Evolutionary conservation across 1,140 invertebrate genomes (phyloP).

Genomic region (Hirudo medicinalis): DNA sequence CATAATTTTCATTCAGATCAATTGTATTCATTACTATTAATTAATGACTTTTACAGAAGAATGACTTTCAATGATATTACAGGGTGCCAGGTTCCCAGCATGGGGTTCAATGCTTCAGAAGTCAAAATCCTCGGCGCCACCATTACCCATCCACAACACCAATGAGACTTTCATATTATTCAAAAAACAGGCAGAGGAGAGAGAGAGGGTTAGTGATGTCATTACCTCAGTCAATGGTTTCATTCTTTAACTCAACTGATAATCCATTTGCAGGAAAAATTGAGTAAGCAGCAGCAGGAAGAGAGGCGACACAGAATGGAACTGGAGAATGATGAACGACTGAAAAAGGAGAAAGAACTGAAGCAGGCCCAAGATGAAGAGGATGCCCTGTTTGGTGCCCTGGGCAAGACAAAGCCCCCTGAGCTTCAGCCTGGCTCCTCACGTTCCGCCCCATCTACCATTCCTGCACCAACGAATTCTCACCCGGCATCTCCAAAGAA

Average conservation of each 20-base stretch:
- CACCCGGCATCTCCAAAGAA: neutral
- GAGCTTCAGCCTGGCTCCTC: neutral
- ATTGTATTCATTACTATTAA: too few relatives aligned
- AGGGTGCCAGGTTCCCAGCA: too few relatives aligned
- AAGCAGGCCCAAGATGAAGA: neutral
- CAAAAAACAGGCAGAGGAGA: constrained; percentile 7
- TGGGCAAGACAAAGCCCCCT: neutral
- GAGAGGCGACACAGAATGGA: neutral
- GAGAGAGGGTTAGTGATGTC: neutral
- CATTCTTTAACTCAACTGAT: too few relatives aligned
- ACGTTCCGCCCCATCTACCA: neutral
- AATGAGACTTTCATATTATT: too few relatives aligned
- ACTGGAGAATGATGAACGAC: neutral
- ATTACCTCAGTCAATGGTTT: too few relatives aligned
- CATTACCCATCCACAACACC: too few relatives aligned
- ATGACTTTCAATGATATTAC: too few relatives aligned
- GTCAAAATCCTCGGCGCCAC: too few relatives aligned
- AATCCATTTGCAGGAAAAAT: neutral
- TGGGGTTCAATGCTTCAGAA: too few relatives aligned
- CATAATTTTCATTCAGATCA: too few relatives aligned
- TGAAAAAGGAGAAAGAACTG: constrained; percentile 7
- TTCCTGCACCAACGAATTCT: neutral
- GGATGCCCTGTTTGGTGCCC: neutral
- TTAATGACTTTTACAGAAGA: too few relatives aligned
- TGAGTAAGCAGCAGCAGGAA: neutral